These are phyloP conservation scores for Patiria miniata DNA, from an alignment of 35 echinoderm and acorn worm genomes.

Conservation along the genomic window DNA sequence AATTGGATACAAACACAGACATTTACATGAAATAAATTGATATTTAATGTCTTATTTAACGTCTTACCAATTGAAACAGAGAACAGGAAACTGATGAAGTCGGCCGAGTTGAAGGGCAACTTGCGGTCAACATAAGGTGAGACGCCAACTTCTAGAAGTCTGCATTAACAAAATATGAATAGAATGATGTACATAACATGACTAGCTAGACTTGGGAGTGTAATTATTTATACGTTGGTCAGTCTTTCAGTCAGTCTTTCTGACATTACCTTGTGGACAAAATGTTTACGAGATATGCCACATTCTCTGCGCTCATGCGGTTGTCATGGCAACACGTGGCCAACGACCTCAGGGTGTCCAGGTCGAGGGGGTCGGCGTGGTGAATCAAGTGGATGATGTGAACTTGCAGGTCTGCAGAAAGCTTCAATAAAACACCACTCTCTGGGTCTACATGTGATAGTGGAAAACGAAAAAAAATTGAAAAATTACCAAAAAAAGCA, in stretches of 20 bases:
- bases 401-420: conserved; percentile 46
- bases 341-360: conserved; percentile 35
- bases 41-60: background rate
- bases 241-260: background rate
- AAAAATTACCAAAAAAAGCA: too few species aligned
- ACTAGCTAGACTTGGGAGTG: too few species aligned
- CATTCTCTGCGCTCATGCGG: conserved; percentile 12
- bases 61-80: conserved; percentile 27
- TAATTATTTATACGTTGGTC: too few species aligned
- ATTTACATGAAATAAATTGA: background rate
- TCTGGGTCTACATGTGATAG: conserved; percentile 38
- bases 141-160: background rate
- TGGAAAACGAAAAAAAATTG: too few species aligned
- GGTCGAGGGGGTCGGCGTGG: conserved; percentile 34
- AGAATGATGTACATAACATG: background rate
- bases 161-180: background rate
- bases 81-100: conserved; percentile 26
- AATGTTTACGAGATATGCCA: conserved; percentile 56
- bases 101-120: background rate
- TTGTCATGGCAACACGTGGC: conserved; percentile 36
- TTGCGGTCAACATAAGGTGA: background rate
- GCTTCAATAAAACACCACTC: conserved; percentile 4
- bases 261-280: conserved; percentile 52
- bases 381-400: conserved; percentile 64
- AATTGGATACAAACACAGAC: background rate